A percentile compares a stretch with the other conserved stretches of the same genome.
Conservation (phyloP, 2,797 vertebrate genomes). For the Schizothorax lantsangensis region DNA sequence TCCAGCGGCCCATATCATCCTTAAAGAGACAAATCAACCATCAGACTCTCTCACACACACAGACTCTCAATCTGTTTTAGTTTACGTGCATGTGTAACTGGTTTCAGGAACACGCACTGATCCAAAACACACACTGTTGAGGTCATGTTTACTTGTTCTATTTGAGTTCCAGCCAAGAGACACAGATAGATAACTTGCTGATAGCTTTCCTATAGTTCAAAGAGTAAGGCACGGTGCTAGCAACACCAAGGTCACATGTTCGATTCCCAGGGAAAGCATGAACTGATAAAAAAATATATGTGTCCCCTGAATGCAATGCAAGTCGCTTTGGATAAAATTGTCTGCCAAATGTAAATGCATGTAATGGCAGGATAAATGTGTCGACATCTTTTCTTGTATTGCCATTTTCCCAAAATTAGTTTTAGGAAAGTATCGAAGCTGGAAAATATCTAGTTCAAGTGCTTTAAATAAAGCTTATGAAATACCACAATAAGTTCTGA, state of each 20-base stretch:
- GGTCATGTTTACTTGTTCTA: slow-evolving; percentile 19
- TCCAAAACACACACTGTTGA: slow-evolving; percentile 25
- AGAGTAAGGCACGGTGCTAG: background rate
- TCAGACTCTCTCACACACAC: slow-evolving; percentile 23
- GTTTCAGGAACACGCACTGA: slow-evolving; percentile 3
- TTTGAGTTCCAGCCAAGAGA: slow-evolving; percentile 11
- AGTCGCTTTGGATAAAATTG: background rate
- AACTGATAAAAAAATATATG: background rate
- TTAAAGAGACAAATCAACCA: slow-evolving; percentile 58
- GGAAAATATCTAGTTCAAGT: background rate
- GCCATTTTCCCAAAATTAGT: background rate
- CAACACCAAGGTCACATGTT: background rate
- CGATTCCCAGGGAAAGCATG: background rate
- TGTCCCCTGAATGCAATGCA: background rate
- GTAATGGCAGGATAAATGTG: background rate
- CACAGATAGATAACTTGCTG: background rate
- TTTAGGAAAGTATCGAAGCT: background rate
- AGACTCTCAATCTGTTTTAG: background rate
- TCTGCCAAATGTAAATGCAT: background rate
- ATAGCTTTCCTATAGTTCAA: background rate
- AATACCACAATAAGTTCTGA: background rate
- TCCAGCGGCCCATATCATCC: slow-evolving; percentile 96
- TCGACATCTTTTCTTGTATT: background rate
- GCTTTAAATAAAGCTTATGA: background rate
- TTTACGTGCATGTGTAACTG: background rate